Percentiles rank a stretch among this genome's conserved stretches.
These are phyloP conservation scores for Agonopterix heracliana DNA, from an alignment of 2,888 invertebrate genomes.

Conservation along the genomic window DNA sequence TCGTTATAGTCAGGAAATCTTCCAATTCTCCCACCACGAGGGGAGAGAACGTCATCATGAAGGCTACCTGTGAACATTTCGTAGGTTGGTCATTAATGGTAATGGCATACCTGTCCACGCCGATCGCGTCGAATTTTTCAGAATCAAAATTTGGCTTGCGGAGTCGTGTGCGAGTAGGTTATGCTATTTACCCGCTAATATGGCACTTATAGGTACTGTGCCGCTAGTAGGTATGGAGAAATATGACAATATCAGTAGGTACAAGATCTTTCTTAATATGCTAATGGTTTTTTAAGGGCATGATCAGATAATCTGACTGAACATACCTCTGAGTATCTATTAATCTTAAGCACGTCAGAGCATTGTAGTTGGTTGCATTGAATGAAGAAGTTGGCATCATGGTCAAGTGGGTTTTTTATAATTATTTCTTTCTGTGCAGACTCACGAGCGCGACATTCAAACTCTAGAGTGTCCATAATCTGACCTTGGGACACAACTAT, in stretches of 20 bases:
- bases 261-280: no score
- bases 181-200: no score
- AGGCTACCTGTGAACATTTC: constrained; percentile 32
- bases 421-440: constrained; percentile 42
- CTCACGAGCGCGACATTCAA: constrained; percentile 54
- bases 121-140: no score
- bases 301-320: no score
- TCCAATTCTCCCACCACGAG: constrained; percentile 52
- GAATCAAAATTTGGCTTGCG: no score
- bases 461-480: constrained; percentile 48
- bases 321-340: constrained; percentile 58
- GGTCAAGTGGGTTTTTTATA: constrained; percentile 45
- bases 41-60: constrained; percentile 54
- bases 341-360: constrained; percentile 37
- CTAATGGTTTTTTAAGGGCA: no score
- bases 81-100: no score
- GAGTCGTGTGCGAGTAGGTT: no score
- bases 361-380: constrained; percentile 38
- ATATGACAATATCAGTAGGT: no score
- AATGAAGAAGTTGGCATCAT: constrained; percentile 37
- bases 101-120: no score
- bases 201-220: no score
- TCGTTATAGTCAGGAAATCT: constrained; percentile 47
- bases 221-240: no score
- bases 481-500: constrained; percentile 42